Conservation (phyloP, 2,888 invertebrate species). For the Lepidocyrtoides sp. region DNA sequence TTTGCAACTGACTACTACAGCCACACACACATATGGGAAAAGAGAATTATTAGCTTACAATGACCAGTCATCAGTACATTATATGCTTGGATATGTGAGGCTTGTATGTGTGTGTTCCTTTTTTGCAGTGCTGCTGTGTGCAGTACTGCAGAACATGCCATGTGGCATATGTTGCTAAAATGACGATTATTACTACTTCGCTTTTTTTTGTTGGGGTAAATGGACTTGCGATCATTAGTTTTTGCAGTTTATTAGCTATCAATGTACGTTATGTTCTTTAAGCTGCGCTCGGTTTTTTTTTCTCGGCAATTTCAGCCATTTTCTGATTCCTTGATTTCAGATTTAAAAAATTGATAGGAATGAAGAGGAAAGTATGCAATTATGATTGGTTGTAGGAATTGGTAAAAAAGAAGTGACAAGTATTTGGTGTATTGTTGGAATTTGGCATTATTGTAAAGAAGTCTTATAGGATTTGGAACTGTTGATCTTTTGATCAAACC, state of each 20-base stretch:
- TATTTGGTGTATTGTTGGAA: too few species aligned
- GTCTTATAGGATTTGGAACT: too few species aligned
- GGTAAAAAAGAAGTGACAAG: too few species aligned
- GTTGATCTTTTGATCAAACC: too few species aligned
- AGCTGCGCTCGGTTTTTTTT: neutral
- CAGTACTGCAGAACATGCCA: neutral
- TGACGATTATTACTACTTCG: neutral
- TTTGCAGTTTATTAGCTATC: constrained; percentile 12
- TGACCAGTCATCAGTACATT: constrained; percentile 22
- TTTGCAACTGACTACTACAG: neutral
- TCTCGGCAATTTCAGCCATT: constrained; percentile 2
- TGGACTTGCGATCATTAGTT: constrained; percentile 36
- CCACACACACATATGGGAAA: constrained; percentile 64
- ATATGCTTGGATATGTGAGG: neutral
- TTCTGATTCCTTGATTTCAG: neutral
- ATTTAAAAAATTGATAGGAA: too few species aligned
- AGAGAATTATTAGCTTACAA: constrained; percentile 69
- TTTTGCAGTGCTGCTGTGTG: neutral
- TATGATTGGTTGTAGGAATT: too few species aligned
- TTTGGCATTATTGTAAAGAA: too few species aligned
- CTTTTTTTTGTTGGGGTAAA: constrained; percentile 14
- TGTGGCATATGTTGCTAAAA: constrained; percentile 43
- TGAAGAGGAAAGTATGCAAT: too few species aligned
- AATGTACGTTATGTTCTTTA: constrained; percentile 20
- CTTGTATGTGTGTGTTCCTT: constrained; percentile 63